A percentile compares a stretch with the other conserved stretches of the same genome.
Conservation (phyloP, 2,888 invertebrate genomes). For the Agriotes lineatus region DNA sequence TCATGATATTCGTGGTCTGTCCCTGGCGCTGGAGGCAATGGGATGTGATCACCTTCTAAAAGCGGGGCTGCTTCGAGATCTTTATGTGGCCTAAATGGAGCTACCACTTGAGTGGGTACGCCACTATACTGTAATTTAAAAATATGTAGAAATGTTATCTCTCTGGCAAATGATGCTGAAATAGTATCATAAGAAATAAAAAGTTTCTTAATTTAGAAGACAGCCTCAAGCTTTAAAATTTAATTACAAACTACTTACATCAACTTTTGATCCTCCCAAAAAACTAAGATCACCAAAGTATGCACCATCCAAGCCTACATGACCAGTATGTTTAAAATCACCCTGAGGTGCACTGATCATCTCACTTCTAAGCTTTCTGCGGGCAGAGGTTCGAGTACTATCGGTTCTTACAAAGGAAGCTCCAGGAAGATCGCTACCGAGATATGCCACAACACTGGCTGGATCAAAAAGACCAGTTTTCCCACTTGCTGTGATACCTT, state of each 20-base stretch:
- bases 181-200: too few relatives aligned
- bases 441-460: conserved; percentile 86
- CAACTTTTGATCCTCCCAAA: conserved; percentile 71
- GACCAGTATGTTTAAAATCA: conserved; percentile 94
- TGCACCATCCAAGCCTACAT: conserved; percentile 96
- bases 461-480: conserved; percentile 96
- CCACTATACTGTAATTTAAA: conserved; percentile 68
- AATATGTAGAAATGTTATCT: too few relatives aligned
- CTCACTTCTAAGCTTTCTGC: conserved; percentile 81
- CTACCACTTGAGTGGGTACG: conserved; percentile 89
- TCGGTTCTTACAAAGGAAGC: conserved; percentile 68
- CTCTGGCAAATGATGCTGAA: too few relatives aligned
- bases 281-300: conserved; percentile 95
- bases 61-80: conserved; percentile 80
- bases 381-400: conserved; percentile 73
- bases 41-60: conserved; percentile 64
- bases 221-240: too few relatives aligned
- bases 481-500: conserved; percentile 89
- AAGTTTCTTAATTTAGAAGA: too few relatives aligned
- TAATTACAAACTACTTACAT: too few relatives aligned
- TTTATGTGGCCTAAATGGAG: conserved; percentile 90
- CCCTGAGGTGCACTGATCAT: conserved; percentile 98
- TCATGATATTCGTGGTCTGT: conserved; percentile 84
- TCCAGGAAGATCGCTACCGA: conserved; percentile 81
- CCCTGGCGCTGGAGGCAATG: conserved; percentile 64